These are phyloP conservation scores for Bufo gargarizans DNA, from an alignment of 2,113 vertebrate species.

Conservation along the genomic window DNA sequence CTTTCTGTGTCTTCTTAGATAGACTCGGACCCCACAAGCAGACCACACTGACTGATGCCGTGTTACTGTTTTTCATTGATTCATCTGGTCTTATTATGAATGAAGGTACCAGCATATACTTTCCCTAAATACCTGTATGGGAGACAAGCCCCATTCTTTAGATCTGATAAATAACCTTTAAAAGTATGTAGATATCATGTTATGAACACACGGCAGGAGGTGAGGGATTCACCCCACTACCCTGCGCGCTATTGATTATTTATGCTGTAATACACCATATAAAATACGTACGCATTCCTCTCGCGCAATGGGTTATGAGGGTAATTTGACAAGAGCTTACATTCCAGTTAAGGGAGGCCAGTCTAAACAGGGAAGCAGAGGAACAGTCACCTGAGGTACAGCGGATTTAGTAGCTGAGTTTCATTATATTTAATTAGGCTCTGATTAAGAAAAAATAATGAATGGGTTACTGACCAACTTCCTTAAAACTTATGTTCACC, in stretches of 20 bases:
- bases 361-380: not conserved
- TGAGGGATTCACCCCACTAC: not conserved
- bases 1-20: not conserved
- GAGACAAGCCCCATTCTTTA: not conserved
- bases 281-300: not conserved
- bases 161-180: not conserved
- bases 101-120: slow-evolving; percentile 7
- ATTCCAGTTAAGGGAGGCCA: not conserved
- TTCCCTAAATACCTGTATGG: not conserved
- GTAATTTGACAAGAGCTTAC: not conserved
- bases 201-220: slow-evolving; percentile 1
- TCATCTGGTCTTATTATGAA: not conserved
- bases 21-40: not conserved
- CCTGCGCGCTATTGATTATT: not conserved
- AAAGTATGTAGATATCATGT: not conserved
- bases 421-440: not conserved
- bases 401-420: not conserved
- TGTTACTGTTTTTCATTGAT: not conserved
- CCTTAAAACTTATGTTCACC: no score
- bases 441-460: not conserved
- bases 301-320: not conserved
- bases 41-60: not conserved
- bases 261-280: not conserved
- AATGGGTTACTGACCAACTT: not conserved
- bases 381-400: not conserved